Evolutionary conservation across 2,888 invertebrate species (phyloP), one percentile per base, ranked within the genome.

Genomic region (Hirtodrosophila confusa): DNA sequence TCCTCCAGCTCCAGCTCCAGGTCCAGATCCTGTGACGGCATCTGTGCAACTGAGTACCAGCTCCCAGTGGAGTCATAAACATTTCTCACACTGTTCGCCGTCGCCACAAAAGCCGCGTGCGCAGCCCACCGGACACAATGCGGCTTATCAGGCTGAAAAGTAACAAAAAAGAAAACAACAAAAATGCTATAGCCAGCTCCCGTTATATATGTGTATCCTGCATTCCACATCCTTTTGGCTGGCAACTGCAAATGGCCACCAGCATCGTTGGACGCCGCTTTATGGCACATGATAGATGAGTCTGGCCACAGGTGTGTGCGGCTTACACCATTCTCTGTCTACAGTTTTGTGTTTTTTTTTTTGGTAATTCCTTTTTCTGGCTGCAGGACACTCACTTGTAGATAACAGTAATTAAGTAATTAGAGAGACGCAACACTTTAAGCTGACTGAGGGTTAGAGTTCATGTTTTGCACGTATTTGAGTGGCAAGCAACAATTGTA

Each of bases 201-300:
- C 40, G 33, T 50, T 48, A 43, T 50, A 12, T 45, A 35, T 53
- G 47, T 51, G 40, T 31, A 47, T 55, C 37, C 44, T 45, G 2
- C 24, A 9, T 33, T 7, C 11, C 7, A 12, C 48, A 43, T 44
- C 36, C 11, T 33, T 29, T 66, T 17, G 1, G 31, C 11, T 41
- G 23, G 51, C 31, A 50, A 49, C 47, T 51, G 41, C 17, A 70
- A 70, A 75, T 65, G 73, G 56, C 49, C 49, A 61, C 49, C 76
- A 62, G 63, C 78, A 56, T 60, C 56, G 45, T 49, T 61, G 67
- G 57, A 49, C 69, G 66, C 60, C 88, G 76, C 86, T 85, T 80
- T 85, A 86, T 80, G 85, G 78, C 88, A 86, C 88, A 85, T 85
- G 88, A 85, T 88, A 85, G 84, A 85, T 85, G 88, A 85, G 84